These are phyloP conservation scores for Typhlichthys subterraneus DNA, from an alignment of 2,797 vertebrate species.

Conservation along the genomic window DNA sequence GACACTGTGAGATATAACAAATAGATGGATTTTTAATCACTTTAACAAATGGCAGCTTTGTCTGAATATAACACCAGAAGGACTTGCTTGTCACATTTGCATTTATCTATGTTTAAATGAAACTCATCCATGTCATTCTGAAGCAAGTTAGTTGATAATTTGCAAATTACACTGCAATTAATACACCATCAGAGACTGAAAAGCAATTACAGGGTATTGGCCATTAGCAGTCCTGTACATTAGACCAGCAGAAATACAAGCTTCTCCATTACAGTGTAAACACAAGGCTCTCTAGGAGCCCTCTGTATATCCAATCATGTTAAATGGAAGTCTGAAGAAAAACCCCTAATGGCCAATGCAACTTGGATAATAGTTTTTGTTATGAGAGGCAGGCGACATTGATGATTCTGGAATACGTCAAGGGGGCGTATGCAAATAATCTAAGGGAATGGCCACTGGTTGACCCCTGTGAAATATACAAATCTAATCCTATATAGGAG, in stretches of 20 bases:
- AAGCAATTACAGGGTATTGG: conserved; percentile 62
- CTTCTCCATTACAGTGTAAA: conserved; percentile 58
- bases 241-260: conserved; percentile 43
- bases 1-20: conserved; percentile 12
- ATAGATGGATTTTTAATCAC: conserved; percentile 10
- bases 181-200: conserved; percentile 51
- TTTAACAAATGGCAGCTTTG: conserved; percentile 11
- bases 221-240: conserved; percentile 51
- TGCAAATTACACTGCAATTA: conserved; percentile 64
- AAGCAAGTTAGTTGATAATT: conserved; percentile 58
- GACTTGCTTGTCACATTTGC: conserved; percentile 42
- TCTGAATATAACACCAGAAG: conserved; percentile 31
- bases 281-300: conserved; percentile 35
- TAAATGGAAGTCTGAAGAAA: conserved; percentile 52
- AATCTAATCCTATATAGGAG: conserved; percentile 39
- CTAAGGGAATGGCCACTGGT: conserved; percentile 51
- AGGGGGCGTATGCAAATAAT: conserved; percentile 58
- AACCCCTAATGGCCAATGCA: conserved; percentile 50
- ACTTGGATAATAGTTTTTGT: conserved; percentile 60
- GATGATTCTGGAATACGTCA: conserved; percentile 66
- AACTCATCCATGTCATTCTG: conserved; percentile 42
- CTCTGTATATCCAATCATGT: conserved; percentile 28
- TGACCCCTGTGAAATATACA: conserved; percentile 57
- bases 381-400: conserved; percentile 65
- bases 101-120: conserved; percentile 47